A percentile compares a stretch with the other conserved stretches of the same genome.
Conservation (phyloP, 2,888 invertebrate species). For the Hydrotaea cyrtoneurina region DNA sequence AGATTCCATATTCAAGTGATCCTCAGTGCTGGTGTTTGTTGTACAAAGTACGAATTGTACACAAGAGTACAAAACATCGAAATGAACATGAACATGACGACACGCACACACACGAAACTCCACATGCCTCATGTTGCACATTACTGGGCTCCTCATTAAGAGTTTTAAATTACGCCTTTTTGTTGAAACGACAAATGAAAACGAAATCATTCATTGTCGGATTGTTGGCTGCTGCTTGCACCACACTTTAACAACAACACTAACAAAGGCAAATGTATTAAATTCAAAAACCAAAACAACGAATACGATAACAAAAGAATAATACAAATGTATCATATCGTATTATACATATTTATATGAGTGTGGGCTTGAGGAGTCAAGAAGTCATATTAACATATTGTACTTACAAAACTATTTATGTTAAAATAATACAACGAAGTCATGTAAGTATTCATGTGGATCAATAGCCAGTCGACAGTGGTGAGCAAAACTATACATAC, state of each 20-base stretch:
- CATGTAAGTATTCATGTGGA: slow-evolving; percentile 11
- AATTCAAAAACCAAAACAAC: background rate
- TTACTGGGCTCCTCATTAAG: slow-evolving; percentile 16
- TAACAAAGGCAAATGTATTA: background rate
- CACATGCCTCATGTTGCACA: slow-evolving; percentile 36
- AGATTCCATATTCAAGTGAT: too few relatives aligned
- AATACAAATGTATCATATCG: slow-evolving; percentile 23
- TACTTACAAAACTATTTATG: background rate
- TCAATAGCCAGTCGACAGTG: background rate
- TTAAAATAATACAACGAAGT: slow-evolving; percentile 7
- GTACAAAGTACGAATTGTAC: background rate
- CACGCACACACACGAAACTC: background rate
- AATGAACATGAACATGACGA: slow-evolving; percentile 6
- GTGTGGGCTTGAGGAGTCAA: background rate
- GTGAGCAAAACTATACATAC: too few relatives aligned
- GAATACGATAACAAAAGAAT: slow-evolving; percentile 19
- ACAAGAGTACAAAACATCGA: background rate
- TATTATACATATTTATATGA: background rate
- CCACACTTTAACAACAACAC: background rate
- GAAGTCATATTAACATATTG: slow-evolving; percentile 3
- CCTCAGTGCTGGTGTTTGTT: too few relatives aligned
- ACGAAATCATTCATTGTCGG: background rate
- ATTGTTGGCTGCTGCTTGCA: background rate
- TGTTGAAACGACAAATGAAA: background rate
- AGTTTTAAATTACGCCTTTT: slow-evolving; percentile 27